Evolutionary conservation across 2,888 invertebrate genomes (phyloP).

Genomic region (Drosophila stalkeri): DNA sequence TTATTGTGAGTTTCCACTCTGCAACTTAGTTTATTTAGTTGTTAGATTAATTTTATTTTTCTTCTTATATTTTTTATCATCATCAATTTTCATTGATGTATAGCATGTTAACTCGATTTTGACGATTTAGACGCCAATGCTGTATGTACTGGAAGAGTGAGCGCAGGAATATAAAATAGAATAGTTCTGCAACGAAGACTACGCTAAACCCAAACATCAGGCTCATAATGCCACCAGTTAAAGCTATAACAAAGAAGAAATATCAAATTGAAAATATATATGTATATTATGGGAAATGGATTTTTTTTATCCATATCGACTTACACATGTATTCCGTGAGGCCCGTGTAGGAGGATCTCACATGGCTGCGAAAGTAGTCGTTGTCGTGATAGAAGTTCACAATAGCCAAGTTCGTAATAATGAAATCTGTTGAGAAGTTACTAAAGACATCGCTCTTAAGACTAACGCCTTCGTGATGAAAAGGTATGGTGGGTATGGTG

Average conservation of each 20-base stretch:
- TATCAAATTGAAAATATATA: background rate
- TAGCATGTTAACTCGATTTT: constrained; percentile 12
- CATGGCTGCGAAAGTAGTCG: constrained; percentile 88
- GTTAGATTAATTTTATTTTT: background rate
- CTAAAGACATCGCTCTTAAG: constrained; percentile 55
- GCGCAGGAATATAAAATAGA: constrained; percentile 89
- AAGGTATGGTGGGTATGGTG: constrained; percentile 86
- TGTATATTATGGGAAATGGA: background rate
- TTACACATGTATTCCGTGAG: constrained; percentile 92
- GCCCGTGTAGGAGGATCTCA: constrained; percentile 91
- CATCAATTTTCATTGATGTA: background rate
- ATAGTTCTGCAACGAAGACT: constrained; percentile 90
- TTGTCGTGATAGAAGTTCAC: constrained; percentile 90
- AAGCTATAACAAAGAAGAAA: constrained; percentile 86
- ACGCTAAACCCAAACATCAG: constrained; percentile 93
- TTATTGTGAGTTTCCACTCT: background rate
- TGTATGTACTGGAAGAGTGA: constrained; percentile 36
- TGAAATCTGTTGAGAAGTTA: constrained; percentile 60
- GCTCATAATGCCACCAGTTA: constrained; percentile 92
- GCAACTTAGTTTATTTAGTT: background rate
- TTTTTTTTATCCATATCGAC: constrained; percentile 75
- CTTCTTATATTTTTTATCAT: background rate
- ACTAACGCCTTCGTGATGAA: constrained; percentile 68
- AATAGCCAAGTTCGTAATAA: constrained; percentile 88
- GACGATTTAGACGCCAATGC: constrained; percentile 10